Percentiles rank a stretch among this genome's conserved stretches.
phyloP scores from a whole-genome alignment of 1,140 invertebrate genomes.

The Ericerus pela region DNA sequence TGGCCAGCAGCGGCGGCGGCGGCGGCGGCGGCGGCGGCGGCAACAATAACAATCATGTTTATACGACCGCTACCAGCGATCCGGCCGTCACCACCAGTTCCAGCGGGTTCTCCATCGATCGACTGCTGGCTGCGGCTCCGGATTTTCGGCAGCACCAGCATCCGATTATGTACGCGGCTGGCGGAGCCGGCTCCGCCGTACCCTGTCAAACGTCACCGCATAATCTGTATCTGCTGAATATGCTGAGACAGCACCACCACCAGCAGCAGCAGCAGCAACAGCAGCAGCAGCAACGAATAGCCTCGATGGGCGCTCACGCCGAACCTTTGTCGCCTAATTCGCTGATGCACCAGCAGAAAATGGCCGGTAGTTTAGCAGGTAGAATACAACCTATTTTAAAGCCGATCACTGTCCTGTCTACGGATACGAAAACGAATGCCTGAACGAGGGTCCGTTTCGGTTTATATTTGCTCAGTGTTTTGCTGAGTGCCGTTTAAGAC shows the following conservation, averaged over 20 bases:
- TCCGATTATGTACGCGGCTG: not conserved
- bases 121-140: not conserved
- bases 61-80: not conserved
- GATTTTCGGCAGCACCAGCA: not conserved
- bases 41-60: not conserved
- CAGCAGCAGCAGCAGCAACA: not conserved
- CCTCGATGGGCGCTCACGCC: not conserved
- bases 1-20: too few relatives aligned
- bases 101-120: constrained; percentile 1
- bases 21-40: not conserved
- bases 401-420: not conserved
- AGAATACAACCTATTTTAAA: constrained; percentile 5
- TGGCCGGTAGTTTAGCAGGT: not conserved
- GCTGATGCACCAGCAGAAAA: not conserved
- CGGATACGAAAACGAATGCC: not conserved
- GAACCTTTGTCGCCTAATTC: not conserved
- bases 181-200: not conserved
- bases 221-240: not conserved
- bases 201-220: not conserved
- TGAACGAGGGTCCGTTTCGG: not conserved
- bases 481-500: too few relatives aligned
- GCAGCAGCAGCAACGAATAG: not conserved
- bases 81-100: not conserved
- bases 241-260: not conserved
- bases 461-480: not conserved